A percentile compares a stretch with the other conserved stretches of the same genome.
These are phyloP conservation scores for Pedetes capensis DNA, from an alignment of 2,113 vertebrate genomes.

Conservation along the genomic window DNA sequence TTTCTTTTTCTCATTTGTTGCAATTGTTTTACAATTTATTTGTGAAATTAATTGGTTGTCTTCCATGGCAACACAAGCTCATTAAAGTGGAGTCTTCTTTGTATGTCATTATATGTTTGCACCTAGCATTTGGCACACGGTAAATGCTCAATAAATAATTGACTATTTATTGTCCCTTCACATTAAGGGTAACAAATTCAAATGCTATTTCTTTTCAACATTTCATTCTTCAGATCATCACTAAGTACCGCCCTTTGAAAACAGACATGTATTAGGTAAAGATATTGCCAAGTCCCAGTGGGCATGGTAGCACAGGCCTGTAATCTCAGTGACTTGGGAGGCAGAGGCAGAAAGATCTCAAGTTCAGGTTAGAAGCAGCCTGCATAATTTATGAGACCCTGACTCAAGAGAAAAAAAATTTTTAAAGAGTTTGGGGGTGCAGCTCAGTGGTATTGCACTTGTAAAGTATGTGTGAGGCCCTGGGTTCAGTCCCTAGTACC, in stretches of 20 bases:
- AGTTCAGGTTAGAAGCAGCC: too few species aligned
- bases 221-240: neutral
- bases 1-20: neutral
- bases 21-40: neutral
- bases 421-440: too few species aligned
- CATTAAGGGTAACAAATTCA: neutral
- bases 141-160: neutral
- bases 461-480: too few species aligned
- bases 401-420: too few species aligned
- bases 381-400: too few species aligned
- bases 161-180: neutral
- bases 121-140: too few species aligned
- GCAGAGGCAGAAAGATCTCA: too few species aligned
- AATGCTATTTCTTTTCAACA: conserved; percentile 1
- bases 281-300: neutral
- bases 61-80: neutral
- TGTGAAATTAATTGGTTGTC: neutral
- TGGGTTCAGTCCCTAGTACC: too few species aligned
- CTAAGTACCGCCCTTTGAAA: neutral
- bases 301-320: too few species aligned
- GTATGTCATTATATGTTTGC: neutral
- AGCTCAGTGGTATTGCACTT: too few species aligned
- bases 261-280: neutral
- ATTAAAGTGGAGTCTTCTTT: neutral
- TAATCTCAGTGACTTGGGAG: too few species aligned